Evolutionary conservation across 2,797 vertebrate genomes (phyloP).

Genomic region (Crenuchus spilurus): DNA sequence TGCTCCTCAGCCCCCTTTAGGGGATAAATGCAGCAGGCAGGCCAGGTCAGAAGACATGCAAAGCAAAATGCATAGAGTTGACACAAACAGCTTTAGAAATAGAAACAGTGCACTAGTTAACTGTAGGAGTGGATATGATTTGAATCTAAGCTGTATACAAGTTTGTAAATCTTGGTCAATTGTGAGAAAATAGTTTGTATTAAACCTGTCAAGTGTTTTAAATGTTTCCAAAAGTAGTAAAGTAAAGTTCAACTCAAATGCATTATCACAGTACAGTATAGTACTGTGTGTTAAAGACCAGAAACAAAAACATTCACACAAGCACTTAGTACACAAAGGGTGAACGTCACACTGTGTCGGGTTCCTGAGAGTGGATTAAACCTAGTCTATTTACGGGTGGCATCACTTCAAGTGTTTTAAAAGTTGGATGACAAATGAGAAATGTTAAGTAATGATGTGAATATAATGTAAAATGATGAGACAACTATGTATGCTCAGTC

Average conservation of each 20-base stretch:
- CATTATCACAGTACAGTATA: not conserved
- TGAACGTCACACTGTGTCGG: not conserved
- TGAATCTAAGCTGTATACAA: not conserved
- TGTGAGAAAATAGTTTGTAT: not conserved
- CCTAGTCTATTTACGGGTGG: too few relatives aligned
- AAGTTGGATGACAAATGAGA: not conserved
- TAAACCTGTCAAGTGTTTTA: not conserved
- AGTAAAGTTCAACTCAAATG: slow-evolving; percentile 9
- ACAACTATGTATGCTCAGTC: not conserved
- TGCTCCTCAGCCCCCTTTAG: slow-evolving; percentile 80
- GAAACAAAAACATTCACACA: not conserved
- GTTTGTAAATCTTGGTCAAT: not conserved
- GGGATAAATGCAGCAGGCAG: slow-evolving; percentile 72
- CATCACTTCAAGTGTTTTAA: too few relatives aligned
- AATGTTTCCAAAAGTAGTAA: not conserved
- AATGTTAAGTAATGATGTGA: too few relatives aligned
- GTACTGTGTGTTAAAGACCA: not conserved
- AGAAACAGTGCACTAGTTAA: not conserved
- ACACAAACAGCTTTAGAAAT: not conserved
- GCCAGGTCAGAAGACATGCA: slow-evolving; percentile 62
- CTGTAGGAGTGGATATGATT: not conserved
- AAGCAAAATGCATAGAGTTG: slow-evolving; percentile 21
- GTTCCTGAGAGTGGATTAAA: not conserved
- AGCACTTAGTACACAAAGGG: not conserved
- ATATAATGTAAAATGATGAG: too few relatives aligned